Evolutionary conservation across 2,797 vertebrate genomes (phyloP).

Genomic region (Euphonia xanthogaster): DNA sequence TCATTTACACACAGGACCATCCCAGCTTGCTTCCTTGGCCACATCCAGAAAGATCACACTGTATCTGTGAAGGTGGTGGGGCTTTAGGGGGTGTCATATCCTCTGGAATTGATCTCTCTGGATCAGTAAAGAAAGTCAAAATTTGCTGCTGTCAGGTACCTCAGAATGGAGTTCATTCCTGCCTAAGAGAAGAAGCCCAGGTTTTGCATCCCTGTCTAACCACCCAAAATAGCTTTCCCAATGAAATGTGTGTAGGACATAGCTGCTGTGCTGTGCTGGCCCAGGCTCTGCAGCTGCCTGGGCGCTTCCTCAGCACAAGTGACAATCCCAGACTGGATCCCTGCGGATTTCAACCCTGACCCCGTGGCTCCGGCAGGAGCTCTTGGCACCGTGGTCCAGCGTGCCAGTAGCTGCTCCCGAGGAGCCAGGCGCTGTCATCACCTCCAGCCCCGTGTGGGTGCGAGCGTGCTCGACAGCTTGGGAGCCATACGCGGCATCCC

Average conservation of each 20-base stretch:
- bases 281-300: background rate
- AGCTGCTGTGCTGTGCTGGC: background rate
- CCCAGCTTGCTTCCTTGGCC: background rate
- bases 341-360: background rate
- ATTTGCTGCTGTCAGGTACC: background rate
- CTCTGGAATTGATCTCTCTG: background rate
- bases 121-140: background rate
- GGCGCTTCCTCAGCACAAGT: accelerated
- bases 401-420: accelerated
- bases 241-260: background rate
- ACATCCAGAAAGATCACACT: background rate
- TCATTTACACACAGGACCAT: background rate
- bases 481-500: background rate
- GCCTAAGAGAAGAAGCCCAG: background rate
- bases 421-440: accelerated
- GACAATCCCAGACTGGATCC: background rate
- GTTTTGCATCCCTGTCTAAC: background rate
- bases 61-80: background rate
- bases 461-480: background rate
- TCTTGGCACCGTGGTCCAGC: background rate
- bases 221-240: background rate
- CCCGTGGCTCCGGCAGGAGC: accelerated
- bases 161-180: background rate
- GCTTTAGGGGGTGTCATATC: background rate
- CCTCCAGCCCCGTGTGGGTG: accelerated